Evolutionary conservation across 2,797 vertebrate species (phyloP).

Genomic region (Lophura swinhoii): DNA sequence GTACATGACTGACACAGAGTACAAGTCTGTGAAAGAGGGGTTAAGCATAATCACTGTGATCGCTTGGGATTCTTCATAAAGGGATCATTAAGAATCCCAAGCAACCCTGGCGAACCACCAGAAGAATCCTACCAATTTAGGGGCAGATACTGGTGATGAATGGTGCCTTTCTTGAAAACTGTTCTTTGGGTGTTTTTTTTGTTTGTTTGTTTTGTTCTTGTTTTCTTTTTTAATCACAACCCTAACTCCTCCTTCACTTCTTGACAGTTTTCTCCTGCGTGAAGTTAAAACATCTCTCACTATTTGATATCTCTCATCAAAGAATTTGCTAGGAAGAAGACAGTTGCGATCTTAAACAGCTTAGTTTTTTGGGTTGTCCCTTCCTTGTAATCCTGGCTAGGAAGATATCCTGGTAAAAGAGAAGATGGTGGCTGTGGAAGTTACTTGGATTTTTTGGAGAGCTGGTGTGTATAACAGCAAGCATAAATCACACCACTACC

Average conservation of each 20-base stretch:
- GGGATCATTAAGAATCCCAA: background rate
- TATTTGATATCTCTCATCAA: background rate
- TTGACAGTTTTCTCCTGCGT: background rate
- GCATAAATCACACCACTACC: background rate
- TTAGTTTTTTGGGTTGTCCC: background rate
- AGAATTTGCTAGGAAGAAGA: background rate
- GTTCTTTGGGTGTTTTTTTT: background rate
- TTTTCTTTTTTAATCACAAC: background rate
- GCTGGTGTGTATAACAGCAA: background rate
- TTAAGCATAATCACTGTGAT: background rate
- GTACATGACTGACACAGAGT: background rate
- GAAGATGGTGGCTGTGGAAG: background rate
- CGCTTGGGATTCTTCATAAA: background rate
- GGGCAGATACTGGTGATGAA: background rate
- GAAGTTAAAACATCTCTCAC: background rate
- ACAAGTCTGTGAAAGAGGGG: background rate
- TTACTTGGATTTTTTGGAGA: background rate
- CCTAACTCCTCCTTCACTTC: background rate
- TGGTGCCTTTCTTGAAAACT: background rate
- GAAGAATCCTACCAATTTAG: background rate
- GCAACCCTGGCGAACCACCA: background rate
- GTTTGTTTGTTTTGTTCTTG: too few relatives aligned
- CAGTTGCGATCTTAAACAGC: background rate
- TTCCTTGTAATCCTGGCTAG: background rate
- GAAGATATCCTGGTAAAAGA: background rate